Percentiles rank a stretch among this genome's conserved stretches.
These are phyloP conservation scores for Dromiciops gliroides DNA, from an alignment of 2,113 vertebrate species.

Conservation along the genomic window DNA sequence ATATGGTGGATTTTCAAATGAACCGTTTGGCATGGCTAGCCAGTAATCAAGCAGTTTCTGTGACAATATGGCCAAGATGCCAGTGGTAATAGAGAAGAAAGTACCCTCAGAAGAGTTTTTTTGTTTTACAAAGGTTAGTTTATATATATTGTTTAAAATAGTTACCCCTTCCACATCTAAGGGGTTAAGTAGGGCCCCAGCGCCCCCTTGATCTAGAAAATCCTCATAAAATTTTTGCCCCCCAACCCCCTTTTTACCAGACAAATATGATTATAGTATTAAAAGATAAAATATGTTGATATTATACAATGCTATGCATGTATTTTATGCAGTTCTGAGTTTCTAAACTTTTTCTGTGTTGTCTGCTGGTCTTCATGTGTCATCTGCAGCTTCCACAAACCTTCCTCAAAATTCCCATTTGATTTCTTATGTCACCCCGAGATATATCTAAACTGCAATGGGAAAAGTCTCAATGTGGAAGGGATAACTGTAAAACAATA, in stretches of 20 bases:
- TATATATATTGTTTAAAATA: neutral
- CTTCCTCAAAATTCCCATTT: neutral
- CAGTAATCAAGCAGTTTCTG: neutral
- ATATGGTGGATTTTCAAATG: neutral
- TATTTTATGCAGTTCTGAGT: neutral
- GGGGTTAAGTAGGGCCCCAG: too few relatives aligned
- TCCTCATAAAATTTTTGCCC: neutral
- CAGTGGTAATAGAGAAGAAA: neutral
- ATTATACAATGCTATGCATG: neutral
- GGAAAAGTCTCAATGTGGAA: neutral
- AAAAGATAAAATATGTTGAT: neutral
- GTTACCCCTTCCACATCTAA: neutral
- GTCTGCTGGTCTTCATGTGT: neutral
- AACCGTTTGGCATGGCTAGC: neutral
- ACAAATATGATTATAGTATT: neutral
- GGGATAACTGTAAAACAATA: neutral
- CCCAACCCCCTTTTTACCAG: too few relatives aligned
- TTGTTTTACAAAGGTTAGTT: neutral
- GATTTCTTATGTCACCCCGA: neutral
- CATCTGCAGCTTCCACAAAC: neutral
- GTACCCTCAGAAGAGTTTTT: neutral
- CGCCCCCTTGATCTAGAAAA: too few relatives aligned
- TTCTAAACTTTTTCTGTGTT: neutral
- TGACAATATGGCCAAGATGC: neutral
- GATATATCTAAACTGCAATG: neutral